Percentiles rank a stretch among this genome's conserved stretches.
Evolutionary conservation across 2,888 invertebrate genomes (phyloP).

Genomic region (Teleiodes luculella): DNA sequence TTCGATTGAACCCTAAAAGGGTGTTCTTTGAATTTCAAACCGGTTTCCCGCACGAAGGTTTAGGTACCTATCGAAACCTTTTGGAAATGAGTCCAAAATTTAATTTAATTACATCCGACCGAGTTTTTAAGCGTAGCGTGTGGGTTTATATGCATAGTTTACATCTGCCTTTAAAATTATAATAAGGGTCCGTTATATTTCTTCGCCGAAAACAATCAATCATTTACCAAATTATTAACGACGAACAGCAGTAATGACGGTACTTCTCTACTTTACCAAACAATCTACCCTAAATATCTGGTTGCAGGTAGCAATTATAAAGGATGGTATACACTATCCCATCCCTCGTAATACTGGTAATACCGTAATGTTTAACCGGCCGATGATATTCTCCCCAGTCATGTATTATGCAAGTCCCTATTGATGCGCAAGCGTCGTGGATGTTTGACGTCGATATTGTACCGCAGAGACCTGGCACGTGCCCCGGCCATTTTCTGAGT

Average conservation of each 20-base stretch:
- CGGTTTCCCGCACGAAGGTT: slow-evolving; percentile 48
- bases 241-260: neutral
- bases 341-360: no score
- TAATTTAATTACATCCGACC: neutral
- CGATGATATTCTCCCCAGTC: slow-evolving; percentile 36
- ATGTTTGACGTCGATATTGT: slow-evolving; percentile 36
- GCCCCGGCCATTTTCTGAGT: slow-evolving; percentile 12
- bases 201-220: no score
- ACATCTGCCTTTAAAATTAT: no score
- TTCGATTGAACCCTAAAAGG: slow-evolving; percentile 68
- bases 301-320: neutral
- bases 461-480: slow-evolving; percentile 30
- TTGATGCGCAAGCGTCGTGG: slow-evolving; percentile 32
- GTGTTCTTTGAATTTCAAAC: slow-evolving; percentile 61
- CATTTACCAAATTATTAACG: neutral
- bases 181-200: no score
- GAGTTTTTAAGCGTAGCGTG: no score
- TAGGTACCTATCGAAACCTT: no score
- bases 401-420: slow-evolving; percentile 45
- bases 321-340: neutral
- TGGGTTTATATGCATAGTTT: no score
- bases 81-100: neutral
- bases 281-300: neutral
- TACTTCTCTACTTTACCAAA: no score
- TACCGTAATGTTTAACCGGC: slow-evolving; percentile 31